These are phyloP conservation scores for Drosophila nr. fundita DNA, from an alignment of 2,888 invertebrate genomes.

Conservation along the genomic window DNA sequence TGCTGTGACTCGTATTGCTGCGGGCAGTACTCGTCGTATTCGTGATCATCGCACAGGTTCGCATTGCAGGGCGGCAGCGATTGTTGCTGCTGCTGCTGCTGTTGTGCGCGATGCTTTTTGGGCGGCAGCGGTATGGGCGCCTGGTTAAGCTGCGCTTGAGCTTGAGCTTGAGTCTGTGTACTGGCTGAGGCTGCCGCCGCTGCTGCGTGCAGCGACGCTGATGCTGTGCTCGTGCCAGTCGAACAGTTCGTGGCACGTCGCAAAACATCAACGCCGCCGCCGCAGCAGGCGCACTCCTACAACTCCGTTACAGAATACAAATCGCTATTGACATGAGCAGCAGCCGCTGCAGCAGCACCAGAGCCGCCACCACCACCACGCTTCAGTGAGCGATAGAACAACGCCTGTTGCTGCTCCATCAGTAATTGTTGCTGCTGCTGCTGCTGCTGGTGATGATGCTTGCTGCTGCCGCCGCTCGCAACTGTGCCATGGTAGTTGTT, in stretches of 20 bases:
- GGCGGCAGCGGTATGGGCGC: constrained; percentile 75
- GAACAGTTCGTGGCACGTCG: constrained; percentile 79
- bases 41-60: constrained; percentile 83
- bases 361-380: constrained; percentile 61
- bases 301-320: constrained; percentile 91
- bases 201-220: constrained; percentile 78
- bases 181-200: constrained; percentile 70
- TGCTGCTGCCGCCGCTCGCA: constrained; percentile 38
- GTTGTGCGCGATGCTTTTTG: constrained; percentile 70
- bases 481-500: constrained; percentile 61
- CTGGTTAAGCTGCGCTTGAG: constrained; percentile 46
- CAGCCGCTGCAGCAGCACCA: constrained; percentile 49
- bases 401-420: constrained; percentile 71
- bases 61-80: constrained; percentile 69
- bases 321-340: constrained; percentile 86
- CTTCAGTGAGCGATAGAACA: constrained; percentile 86
- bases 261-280: constrained; percentile 85
- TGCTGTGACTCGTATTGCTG: constrained; percentile 55
- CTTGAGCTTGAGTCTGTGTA: constrained; percentile 54
- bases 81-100: constrained; percentile 46
- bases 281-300: constrained; percentile 86
- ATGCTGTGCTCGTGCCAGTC: constrained; percentile 71
- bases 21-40: constrained; percentile 84
- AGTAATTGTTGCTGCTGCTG: constrained; percentile 61
- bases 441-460: constrained; percentile 67